Evolutionary conservation across 2,888 invertebrate genomes (phyloP), one percentile per base, ranked within the genome.

Genomic region (Amiota mariae): DNA sequence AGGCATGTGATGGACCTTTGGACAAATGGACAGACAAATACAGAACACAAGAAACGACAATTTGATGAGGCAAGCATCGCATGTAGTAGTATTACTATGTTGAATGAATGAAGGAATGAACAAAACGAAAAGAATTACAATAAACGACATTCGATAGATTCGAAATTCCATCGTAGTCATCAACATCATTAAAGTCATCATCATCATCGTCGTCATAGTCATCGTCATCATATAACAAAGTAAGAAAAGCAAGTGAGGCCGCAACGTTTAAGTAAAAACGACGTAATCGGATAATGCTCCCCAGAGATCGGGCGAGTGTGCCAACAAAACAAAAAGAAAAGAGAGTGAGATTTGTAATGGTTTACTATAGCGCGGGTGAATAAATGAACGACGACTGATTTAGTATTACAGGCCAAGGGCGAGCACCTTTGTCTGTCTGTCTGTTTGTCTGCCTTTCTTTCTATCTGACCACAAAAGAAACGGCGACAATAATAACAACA

Each of bases 1-100:
- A 15, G 57, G 46, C 71, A 81, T 78, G 79, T 67, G 49, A 73
- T 61, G 15, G 48, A 12, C 51, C 36, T 20, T n/a, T 2, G 48
- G 68, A 48, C 56, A 49, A 46, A 49, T 36, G 8, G 54, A 71
- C 11, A 46, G n/a, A 24, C 24, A 47, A 12, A 54, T 48, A 64
- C 47, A 20, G 3, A 59, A 64, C 47, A 20, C 8, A 59, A n/a
- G 57, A 71, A 63, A 64, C 56, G 24, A 57, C 57, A 70, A 18
- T 59, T 59, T 70, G 70, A 70, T 59, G 57, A 59, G 56, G 36
- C 36, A 36, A 36, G 36, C 36, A 36, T n/a, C 3, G 54, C 54
- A 54, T 12, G 36, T 6, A n/a, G n/a, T n/a, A n/a, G n/a, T n/a
- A n/a, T n/a, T n/a, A n/a, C n/a, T n/a, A 36, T 36, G 36, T 36